Conservation (phyloP, 2,113 vertebrate genomes). For the Lagopus muta region DNA sequence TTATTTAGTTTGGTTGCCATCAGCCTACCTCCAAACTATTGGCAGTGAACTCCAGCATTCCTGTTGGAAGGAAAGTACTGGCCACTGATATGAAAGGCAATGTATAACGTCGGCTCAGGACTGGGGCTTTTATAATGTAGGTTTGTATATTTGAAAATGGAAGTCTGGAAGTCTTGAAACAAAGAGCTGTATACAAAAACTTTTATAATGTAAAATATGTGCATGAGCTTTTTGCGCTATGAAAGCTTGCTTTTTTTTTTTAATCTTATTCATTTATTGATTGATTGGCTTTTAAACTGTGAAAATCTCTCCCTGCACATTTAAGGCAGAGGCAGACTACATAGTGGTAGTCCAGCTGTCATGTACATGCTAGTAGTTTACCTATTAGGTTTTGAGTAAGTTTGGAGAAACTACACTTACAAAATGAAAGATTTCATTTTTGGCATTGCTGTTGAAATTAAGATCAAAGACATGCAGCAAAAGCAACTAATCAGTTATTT, state of each 20-base stretch:
- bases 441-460: neutral
- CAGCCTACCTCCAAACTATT: neutral
- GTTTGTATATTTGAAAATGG: neutral
- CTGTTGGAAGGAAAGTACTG: slow-evolving; percentile 20
- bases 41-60: neutral
- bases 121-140: neutral
- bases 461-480: neutral
- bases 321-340: neutral
- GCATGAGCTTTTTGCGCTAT: neutral
- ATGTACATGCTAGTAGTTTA: fast-evolving
- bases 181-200: neutral
- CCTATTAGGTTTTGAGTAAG: neutral
- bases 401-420: neutral
- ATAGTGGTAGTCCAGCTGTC: neutral
- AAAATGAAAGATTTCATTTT: neutral
- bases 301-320: neutral
- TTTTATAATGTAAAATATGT: fast-evolving
- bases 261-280: neutral
- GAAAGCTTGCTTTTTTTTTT: neutral
- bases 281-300: neutral
- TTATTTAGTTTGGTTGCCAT: neutral
- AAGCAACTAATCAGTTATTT: neutral
- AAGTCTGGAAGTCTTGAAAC: neutral
- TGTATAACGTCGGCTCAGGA: neutral
- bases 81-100: slow-evolving; percentile 6